These are phyloP conservation scores for Scaptomyza hsui DNA, from an alignment of 1,140 invertebrate genomes.

Conservation along the genomic window DNA sequence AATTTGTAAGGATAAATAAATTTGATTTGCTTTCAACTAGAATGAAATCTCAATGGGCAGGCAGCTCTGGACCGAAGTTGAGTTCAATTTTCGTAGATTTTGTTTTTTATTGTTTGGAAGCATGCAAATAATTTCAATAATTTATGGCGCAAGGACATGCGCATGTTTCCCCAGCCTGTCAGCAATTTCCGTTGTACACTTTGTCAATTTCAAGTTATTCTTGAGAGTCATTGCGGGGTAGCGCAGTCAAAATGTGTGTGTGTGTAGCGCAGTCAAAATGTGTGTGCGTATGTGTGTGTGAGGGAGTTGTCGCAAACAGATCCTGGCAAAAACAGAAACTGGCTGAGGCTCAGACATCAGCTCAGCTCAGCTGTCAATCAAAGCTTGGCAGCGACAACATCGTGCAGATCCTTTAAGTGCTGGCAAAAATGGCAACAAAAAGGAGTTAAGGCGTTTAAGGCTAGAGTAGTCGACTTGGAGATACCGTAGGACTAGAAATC, in stretches of 20 bases:
- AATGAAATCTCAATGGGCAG: constrained; percentile 6
- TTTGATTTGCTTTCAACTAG: constrained; percentile 19
- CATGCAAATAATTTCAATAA: constrained; percentile 68
- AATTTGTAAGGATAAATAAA: constrained; percentile 26
- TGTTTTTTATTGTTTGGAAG: constrained; percentile 11
- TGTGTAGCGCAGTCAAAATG: too few relatives aligned
- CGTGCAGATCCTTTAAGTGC: constrained; percentile 61
- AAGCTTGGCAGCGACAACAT: constrained; percentile 36
- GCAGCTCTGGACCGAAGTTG: constrained; percentile 10
- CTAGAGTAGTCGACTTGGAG: too few relatives aligned
- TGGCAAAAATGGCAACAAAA: constrained; percentile 58
- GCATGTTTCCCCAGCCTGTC: constrained; percentile 30
- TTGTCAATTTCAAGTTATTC: constrained; percentile 58
- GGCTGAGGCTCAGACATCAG: not conserved
- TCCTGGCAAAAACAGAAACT: constrained; percentile 29
- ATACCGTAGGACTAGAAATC: too few relatives aligned
- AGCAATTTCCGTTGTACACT: constrained; percentile 36
- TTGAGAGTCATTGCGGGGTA: not conserved
- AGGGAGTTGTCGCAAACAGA: constrained; percentile 31
- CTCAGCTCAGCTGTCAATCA: constrained; percentile 65
- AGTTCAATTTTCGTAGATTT: constrained; percentile 37
- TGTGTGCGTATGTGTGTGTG: too few relatives aligned
- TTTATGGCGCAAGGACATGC: constrained; percentile 54
- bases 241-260: not conserved
- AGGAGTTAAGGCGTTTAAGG: constrained; percentile 6